Conservation (phyloP, 2,113 vertebrate genomes). For the Excalfactoria chinensis region DNA sequence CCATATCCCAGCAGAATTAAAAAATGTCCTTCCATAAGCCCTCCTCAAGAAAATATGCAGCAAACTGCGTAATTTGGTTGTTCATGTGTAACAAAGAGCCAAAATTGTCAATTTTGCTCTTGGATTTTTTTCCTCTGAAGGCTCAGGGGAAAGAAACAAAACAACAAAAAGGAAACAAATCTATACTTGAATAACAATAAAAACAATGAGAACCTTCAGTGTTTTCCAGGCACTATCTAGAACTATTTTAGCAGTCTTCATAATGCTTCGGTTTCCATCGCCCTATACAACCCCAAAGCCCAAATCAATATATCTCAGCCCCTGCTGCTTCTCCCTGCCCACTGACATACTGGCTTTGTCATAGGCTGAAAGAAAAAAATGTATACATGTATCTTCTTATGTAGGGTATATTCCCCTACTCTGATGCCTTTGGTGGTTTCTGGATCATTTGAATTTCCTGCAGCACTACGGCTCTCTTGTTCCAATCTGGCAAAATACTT, state of each 20-base stretch:
- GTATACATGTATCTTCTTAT: neutral
- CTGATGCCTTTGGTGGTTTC: neutral
- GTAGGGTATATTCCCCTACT: neutral
- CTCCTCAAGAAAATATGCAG: neutral
- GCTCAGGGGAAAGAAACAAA: neutral
- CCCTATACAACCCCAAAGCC: neutral
- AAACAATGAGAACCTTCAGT: neutral
- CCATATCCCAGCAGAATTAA: rapidly evolving
- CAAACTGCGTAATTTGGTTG: neutral
- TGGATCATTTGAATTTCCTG: neutral
- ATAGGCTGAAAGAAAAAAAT: neutral
- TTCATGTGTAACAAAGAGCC: neutral
- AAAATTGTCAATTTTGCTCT: neutral
- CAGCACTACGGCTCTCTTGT: neutral
- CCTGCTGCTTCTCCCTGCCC: neutral
- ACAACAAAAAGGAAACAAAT: neutral
- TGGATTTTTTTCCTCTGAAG: neutral
- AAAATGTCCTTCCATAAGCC: neutral
- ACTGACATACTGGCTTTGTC: neutral
- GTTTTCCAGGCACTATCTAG: neutral
- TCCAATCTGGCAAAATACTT: neutral
- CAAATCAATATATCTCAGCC: neutral
- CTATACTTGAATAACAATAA: neutral
- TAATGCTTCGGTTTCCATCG: neutral
- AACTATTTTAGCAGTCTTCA: neutral